Base-by-base conservation (phyloP, 2,113 vertebrate species). In the Merops nubicus region DNA sequence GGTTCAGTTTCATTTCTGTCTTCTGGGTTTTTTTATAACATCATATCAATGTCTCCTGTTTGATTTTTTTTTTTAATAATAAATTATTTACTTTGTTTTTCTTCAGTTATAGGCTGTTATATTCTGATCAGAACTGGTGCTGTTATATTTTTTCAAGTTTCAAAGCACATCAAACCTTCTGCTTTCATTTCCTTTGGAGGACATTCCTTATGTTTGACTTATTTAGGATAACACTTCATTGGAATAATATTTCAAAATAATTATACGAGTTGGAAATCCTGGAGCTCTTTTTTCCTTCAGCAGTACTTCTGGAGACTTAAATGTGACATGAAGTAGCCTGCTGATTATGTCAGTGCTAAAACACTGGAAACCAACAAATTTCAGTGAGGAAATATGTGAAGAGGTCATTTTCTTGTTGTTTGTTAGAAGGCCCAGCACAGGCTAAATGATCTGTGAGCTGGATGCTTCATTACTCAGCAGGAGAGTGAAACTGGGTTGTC, bases 1-100 rank as follows among this genome's bases (percentile, higher is more conserved):
- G 21, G 29, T 70, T 87, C 82, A 91, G 96, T 93, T 79, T 68
- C 43, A 82, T 91, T 92, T 90, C 28, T 91, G 25, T 60, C 19
- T 15, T 67, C 33, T 82, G 69, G 57, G 25, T 38, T 93, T 91
- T 75, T 4, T 62, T 68, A n/a, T 21, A 78, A 6, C 7, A 74
- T 51, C 36, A 17, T 34, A 43, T 75, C 40, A 68, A 5, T 25
- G 50, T 68, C 51, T 69, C 34, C 47, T 45, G 16, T 17, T 53
- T 50, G 6, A 7, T 19, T 2, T 19, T 73, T 11, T 65, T 73
- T 67, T 59, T 3, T 15, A 67, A 28, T 1, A 72, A 80, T 64
- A 51, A 72, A 74, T 83, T 89, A 77, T 74, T 91, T 84, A 42
- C 8, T 73, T 86, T 43, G 10, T 2, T 59, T 76, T 87, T 57